Conservation (phyloP, 2,797 vertebrate species). For the Rallus crepitans region DNA sequence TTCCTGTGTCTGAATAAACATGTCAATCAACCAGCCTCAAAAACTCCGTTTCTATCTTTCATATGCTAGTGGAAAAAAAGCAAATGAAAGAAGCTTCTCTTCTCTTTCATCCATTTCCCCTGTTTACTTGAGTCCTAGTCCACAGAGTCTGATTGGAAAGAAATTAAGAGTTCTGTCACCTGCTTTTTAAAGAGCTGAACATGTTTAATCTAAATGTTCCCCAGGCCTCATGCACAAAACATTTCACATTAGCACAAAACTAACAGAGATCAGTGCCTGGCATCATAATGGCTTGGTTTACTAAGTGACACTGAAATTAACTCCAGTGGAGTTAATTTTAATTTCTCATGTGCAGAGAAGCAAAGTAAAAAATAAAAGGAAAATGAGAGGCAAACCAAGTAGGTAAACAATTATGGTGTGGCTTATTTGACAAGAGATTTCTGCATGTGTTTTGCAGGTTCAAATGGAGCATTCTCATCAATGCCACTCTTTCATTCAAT, state of each 20-base stretch:
- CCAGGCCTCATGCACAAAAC: background rate
- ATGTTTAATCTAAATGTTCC: conserved; percentile 28
- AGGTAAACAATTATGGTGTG: background rate
- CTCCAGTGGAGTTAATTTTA: background rate
- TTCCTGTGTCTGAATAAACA: conserved; percentile 58
- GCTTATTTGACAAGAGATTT: conserved; percentile 25
- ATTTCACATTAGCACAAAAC: conserved; percentile 35
- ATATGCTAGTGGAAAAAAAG: conserved; percentile 16
- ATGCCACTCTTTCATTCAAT: background rate
- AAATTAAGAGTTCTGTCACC: conserved; percentile 4
- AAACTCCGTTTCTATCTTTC: conserved; percentile 13
- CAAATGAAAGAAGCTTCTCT: conserved; percentile 2
- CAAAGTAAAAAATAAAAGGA: background rate
- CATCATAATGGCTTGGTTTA: conserved; percentile 4
- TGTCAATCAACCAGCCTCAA: conserved; percentile 22
- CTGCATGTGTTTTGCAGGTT: background rate
- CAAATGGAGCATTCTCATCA: conserved; percentile 6
- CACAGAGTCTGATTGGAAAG: background rate
- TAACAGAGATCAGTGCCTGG: background rate
- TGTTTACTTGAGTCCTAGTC: conserved; percentile 10
- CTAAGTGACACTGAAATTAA: conserved; percentile 1
- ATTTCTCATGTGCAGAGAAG: background rate
- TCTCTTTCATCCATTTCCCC: background rate
- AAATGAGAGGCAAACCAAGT: background rate
- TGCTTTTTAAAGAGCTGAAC: conserved; percentile 34